Base-by-base conservation (phyloP, 2,797 vertebrate species). In the Crenichthys baileyi region DNA sequence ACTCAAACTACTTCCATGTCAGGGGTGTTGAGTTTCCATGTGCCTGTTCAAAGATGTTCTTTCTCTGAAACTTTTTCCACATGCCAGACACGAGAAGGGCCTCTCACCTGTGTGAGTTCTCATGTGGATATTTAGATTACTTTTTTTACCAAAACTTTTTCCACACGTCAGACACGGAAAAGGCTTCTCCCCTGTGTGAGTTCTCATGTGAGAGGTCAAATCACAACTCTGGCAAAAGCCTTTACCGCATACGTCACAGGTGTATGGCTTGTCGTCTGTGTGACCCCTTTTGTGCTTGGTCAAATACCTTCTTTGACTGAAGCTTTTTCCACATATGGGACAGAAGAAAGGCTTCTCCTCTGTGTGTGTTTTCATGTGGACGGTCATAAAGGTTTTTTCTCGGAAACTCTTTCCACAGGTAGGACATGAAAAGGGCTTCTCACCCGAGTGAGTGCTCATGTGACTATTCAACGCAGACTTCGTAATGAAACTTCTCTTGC, bases 21-120 rank as follows among this genome's bases (percentile, higher is more conserved):
- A 68, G 39, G 36, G 1, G 39, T 68, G 65, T 44, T 68, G 65
- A 24, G 65, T 68, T 68, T 68, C 65, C 65, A n/a, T 24, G 65
- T 68, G 65, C 44, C 65, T 68, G 65, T 68, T 68, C 65, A 68
- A 44, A 68, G 65, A 68, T 29, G 65, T 68, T 68, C 39, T 68
- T 44, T 68, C 65, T 44, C 65, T 36, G 41, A 68, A 68, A 68
- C 65, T 20, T 68, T 68, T 68, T 7, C 65, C 65, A n/a, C 65
- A 68, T 3, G 65, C 24, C 5, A 7, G 65, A n/a, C 65, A 68
- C 0, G 39, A 11, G 3, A 68, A 68, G 39, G 65, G 65, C 65
- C 39, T 41, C 39, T 68, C 65, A 6, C 65, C 65, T 3, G 65
- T 68, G 39, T 68, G 65, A 24, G 65, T 68, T 44, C 39, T 68